These are phyloP conservation scores for Iselma pallidipennis DNA, from an alignment of 2,888 invertebrate genomes.

Conservation along the genomic window DNA sequence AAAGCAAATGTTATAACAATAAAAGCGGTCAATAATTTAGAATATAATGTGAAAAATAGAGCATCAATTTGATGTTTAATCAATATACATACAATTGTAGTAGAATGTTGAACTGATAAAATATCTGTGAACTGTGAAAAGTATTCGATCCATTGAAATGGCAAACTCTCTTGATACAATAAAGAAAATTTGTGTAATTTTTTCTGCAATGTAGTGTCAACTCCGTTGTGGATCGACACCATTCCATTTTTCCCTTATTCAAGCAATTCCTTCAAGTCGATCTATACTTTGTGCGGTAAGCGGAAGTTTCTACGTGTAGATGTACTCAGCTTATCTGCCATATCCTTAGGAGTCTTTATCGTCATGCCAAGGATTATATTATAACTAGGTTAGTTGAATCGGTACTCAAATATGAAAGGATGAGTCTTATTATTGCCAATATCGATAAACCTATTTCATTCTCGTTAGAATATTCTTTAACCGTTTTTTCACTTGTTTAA, in stretches of 20 bases:
- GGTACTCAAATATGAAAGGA: slow-evolving; percentile 23
- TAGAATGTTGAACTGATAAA: background rate
- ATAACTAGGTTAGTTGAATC: slow-evolving; percentile 41
- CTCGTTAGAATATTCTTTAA: background rate
- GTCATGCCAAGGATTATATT: slow-evolving; percentile 29
- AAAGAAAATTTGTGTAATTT: background rate
- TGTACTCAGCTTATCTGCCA: slow-evolving; percentile 35
- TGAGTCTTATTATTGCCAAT: background rate
- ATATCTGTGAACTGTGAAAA: background rate
- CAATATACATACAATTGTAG: background rate
- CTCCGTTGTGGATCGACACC: background rate
- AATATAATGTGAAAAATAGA: too few species aligned
- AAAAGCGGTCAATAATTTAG: background rate
- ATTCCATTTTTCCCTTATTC: background rate
- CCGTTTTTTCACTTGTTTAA: background rate
- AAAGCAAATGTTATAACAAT: background rate
- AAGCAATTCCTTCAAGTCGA: background rate
- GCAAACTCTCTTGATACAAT: slow-evolving; percentile 1
- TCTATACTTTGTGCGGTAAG: background rate
- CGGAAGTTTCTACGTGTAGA: slow-evolving; percentile 30
- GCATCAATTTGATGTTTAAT: too few species aligned
- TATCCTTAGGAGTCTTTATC: slow-evolving; percentile 34
- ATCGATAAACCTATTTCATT: background rate
- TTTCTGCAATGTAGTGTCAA: background rate
- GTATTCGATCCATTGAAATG: background rate